A percentile compares a stretch with the other conserved stretches of the same genome.
These are phyloP conservation scores for Catostylus mosaicus DNA, from an alignment of 30 jellyfish, hydroid and myxozoan genomes.

Conservation along the genomic window DNA sequence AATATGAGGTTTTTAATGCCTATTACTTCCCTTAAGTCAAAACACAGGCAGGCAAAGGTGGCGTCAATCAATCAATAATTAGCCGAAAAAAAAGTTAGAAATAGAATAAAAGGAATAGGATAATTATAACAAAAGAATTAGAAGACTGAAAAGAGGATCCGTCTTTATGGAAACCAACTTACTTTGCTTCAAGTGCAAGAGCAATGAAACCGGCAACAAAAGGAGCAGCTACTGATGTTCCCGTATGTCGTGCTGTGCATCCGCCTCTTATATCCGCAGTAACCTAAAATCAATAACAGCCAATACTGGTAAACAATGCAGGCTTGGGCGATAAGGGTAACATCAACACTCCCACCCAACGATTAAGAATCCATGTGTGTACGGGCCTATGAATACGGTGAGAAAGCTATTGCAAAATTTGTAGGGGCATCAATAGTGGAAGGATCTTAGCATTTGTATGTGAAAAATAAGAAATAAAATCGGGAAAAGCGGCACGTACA, in stretches of 20 bases:
- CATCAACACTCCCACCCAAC: too few relatives aligned
- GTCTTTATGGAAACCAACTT: background rate
- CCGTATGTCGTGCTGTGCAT: slow-evolving; percentile 90
- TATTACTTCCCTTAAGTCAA: too few relatives aligned
- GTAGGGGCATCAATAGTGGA: too few relatives aligned
- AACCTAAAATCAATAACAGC: slow-evolving; percentile 54
- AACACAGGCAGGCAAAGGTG: background rate
- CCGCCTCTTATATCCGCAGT: slow-evolving; percentile 93
- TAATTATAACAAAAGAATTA: too few relatives aligned
- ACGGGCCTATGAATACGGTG: too few relatives aligned
- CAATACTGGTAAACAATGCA: background rate
- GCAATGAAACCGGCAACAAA: slow-evolving; percentile 92
- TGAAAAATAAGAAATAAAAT: background rate
- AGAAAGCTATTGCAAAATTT: too few relatives aligned
- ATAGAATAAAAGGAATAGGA: too few relatives aligned
- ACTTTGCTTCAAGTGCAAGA: slow-evolving; percentile 95
- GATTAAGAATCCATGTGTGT: too few relatives aligned
- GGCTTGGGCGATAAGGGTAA: too few relatives aligned
- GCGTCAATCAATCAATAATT: too few relatives aligned
- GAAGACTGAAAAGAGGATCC: background rate
- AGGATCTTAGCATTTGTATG: too few relatives aligned
- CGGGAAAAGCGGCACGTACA: slow-evolving; percentile 53
- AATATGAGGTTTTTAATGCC: background rate
- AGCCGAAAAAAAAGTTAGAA: too few relatives aligned
- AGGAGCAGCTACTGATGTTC: slow-evolving; percentile 98